Conservation (phyloP, 2,888 invertebrate species). For the Dynastes hyllus region DNA sequence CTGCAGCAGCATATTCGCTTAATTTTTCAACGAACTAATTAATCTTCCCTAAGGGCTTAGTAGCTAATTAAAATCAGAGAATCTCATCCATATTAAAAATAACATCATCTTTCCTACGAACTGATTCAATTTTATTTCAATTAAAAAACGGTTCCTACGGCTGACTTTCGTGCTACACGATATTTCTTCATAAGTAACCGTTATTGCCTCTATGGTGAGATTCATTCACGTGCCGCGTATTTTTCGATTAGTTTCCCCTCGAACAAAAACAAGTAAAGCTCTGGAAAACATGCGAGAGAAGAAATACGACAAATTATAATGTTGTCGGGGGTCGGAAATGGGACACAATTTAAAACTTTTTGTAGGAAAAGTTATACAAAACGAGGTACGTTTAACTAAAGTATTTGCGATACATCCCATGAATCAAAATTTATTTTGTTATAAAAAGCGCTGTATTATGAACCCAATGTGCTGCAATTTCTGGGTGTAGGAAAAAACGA, state of each 20-base stretch:
- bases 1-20: no score
- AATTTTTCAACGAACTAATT: no score
- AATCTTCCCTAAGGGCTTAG: no score
- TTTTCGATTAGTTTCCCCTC: neutral
- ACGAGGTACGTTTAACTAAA: constrained; percentile 25
- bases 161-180: neutral
- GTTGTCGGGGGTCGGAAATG: neutral
- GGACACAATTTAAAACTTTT: constrained; percentile 34
- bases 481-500: neutral
- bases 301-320: constrained; percentile 29
- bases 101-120: no score
- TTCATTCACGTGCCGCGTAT: neutral
- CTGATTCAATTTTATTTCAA: no score
- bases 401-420: constrained; percentile 28
- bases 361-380: constrained; percentile 22
- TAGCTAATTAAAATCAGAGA: no score
- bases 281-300: constrained; percentile 12
- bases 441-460: constrained; percentile 20
- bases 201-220: neutral
- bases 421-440: constrained; percentile 31
- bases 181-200: neutral
- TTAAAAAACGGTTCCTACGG: no score
- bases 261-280: neutral
- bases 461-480: constrained; percentile 15
- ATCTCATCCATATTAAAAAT: no score